A percentile compares a stretch with the other conserved stretches of the same genome.
These are phyloP conservation scores for Trichopoda pennipes DNA, from an alignment of 2,888 invertebrate genomes.

Conservation along the genomic window DNA sequence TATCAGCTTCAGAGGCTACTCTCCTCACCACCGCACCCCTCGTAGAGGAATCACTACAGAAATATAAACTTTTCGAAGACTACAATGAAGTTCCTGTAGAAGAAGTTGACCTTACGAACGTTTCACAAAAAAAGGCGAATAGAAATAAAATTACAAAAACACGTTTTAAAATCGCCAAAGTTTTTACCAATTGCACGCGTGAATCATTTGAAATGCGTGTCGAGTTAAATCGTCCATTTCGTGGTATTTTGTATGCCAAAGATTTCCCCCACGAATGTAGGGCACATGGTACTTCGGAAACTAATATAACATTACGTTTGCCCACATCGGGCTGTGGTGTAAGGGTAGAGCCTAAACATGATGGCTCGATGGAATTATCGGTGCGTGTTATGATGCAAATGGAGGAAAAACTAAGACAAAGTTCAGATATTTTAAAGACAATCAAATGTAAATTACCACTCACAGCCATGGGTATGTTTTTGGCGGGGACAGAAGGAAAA, in stretches of 20 bases:
- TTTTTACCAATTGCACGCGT: constrained; percentile 85
- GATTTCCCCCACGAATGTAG: constrained; percentile 88
- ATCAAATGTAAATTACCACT: constrained; percentile 83
- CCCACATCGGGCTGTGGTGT: constrained; percentile 85
- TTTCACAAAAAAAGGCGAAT: constrained; percentile 19
- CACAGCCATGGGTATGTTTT: constrained; percentile 78
- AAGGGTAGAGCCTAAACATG: constrained; percentile 82
- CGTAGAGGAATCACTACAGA: constrained; percentile 44
- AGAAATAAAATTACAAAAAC: constrained; percentile 77
- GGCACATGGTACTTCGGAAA: constrained; percentile 82
- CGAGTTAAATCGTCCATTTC: constrained; percentile 83
- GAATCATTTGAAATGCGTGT: constrained; percentile 84
- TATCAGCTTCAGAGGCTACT: constrained; percentile 73
- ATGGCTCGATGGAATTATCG: constrained; percentile 83
- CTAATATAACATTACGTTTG: constrained; percentile 75
- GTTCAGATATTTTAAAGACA: constrained; percentile 86
- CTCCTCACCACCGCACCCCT: constrained; percentile 70
- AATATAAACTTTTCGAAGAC: constrained; percentile 30
- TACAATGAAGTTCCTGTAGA: constrained; percentile 47
- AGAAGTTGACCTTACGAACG: constrained; percentile 44
- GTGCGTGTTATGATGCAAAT: constrained; percentile 88
- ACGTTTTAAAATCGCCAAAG: constrained; percentile 82
- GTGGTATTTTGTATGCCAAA: constrained; percentile 88
- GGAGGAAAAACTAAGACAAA: constrained; percentile 88
- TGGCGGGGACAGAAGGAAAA: constrained; percentile 66